Evolutionary conservation across 2,888 invertebrate species (phyloP), one percentile per base, ranked within the genome.

Genomic region (Serrognathus titanus): DNA sequence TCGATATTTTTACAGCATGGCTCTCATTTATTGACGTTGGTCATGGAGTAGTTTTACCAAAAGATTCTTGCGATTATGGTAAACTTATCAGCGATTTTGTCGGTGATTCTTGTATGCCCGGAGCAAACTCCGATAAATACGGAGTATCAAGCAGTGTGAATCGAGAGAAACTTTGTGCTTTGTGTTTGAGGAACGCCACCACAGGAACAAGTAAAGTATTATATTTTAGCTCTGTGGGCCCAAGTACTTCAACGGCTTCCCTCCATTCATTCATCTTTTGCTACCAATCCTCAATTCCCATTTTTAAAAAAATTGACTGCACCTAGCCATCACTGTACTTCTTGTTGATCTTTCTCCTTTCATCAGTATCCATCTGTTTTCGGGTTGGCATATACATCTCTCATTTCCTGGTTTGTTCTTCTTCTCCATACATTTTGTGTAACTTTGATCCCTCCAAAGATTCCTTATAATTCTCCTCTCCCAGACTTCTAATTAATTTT

Each of bases 91-190:
- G 81, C 0, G 78, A 83, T 52, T 83, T 84, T 72, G 82, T 87
- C 65, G 70, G 74, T 2, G 76, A 78, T 0, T 82, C 84, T 2
- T 88, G 88, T 72, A 82, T 84, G 0, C 87, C 87, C 0, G 87
- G 87, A 0, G 82, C 85, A 0, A 63, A 74, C 0, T 82, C 82
- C 64, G 72, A 73, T 1, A 68, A 79, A 0, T 83, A 83, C 60
- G 71, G 78, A 1, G 68, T 78, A 7, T 68, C 74, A n/a, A 55
- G 61, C 9, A 63, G 60, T 12, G 64, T 60, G n/a, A 64, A 73
- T 59, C 38, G 62, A 1, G 63, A 65, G 1, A 72, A 71, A 59
- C 65, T 78, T 20, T 78, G 79, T 57, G 51, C 47, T 11, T 16
- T 57, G 13, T 39, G 48, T 13, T 24, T 24, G 10, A 49, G n/a